These are phyloP conservation scores for Microlaimidae sp. DNA, from an alignment of 2,888 invertebrate genomes.

Conservation along the genomic window DNA sequence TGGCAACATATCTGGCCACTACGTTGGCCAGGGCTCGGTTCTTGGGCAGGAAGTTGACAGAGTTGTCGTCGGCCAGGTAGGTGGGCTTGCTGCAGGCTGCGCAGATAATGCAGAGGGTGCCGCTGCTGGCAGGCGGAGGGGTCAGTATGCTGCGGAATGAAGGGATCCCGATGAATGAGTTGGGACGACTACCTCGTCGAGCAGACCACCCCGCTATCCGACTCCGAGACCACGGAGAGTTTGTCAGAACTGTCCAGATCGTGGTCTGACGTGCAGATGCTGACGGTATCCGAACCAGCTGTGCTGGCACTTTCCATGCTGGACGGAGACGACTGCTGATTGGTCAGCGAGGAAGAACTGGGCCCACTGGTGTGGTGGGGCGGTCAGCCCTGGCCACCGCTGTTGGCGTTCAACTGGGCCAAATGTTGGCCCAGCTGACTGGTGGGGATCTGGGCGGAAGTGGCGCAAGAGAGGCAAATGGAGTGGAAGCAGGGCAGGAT, in stretches of 20 bases:
- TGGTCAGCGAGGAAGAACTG: background rate
- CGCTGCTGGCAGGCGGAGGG: constrained; percentile 20
- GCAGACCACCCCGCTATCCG: constrained; percentile 80
- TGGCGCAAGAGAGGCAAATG: constrained; percentile 75
- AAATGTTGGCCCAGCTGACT: too few relatives aligned
- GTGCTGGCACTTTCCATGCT: background rate
- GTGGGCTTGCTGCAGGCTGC: constrained; percentile 65
- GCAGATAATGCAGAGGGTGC: constrained; percentile 42
- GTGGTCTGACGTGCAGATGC: constrained; percentile 28
- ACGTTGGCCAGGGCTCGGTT: constrained; percentile 83
- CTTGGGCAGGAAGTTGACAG: constrained; percentile 70
- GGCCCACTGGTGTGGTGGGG: too few relatives aligned
- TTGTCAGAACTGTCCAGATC: constrained; percentile 84
- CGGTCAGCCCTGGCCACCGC: constrained; percentile 38
- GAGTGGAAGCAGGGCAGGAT: constrained; percentile 68
- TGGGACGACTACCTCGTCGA: constrained; percentile 65
- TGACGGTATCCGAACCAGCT: constrained; percentile 29
- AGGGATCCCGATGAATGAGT: constrained; percentile 69
- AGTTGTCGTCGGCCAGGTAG: constrained; percentile 71
- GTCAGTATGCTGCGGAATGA: constrained; percentile 29
- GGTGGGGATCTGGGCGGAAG: constrained; percentile 58
- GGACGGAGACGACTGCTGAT: background rate
- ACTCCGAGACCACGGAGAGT: constrained; percentile 80
- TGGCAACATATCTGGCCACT: constrained; percentile 61
- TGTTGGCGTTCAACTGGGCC: background rate